Evolutionary conservation across 1,140 invertebrate genomes (phyloP).

Genomic region (Papilio helenus): DNA sequence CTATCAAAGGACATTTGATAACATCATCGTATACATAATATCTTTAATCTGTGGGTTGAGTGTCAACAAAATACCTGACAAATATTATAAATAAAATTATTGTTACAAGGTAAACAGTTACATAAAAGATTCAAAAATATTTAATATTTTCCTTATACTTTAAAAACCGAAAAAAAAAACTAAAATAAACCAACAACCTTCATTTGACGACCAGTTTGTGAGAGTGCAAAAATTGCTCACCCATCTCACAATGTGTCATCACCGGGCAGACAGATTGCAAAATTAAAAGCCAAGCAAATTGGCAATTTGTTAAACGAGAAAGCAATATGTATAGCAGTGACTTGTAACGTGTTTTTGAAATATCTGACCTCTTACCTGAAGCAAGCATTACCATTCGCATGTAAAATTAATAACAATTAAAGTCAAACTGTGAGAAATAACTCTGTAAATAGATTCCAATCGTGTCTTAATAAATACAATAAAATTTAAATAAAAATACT

Average conservation of each 20-base stretch:
- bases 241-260: constrained; percentile 3
- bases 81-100: constrained; percentile 7
- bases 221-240: constrained; percentile 16
- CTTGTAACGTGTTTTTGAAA: neutral
- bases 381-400: neutral
- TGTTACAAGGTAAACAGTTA: neutral
- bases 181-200: neutral
- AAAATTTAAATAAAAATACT: neutral
- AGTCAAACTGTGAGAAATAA: neutral
- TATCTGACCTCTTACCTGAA: constrained; percentile 2
- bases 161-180: neutral
- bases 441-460: neutral
- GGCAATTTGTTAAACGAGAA: constrained; percentile 1
- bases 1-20: neutral
- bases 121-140: neutral
- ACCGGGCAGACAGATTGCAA: constrained; percentile 18
- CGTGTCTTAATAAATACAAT: neutral
- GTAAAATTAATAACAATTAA: neutral
- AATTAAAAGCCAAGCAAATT: constrained; percentile 13
- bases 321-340: constrained; percentile 3
- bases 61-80: neutral
- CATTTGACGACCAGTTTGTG: neutral
- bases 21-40: neutral
- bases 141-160: neutral
- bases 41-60: neutral